Base-by-base conservation (phyloP, 1,140 invertebrate species). In the Piezodorus guildinii region DNA sequence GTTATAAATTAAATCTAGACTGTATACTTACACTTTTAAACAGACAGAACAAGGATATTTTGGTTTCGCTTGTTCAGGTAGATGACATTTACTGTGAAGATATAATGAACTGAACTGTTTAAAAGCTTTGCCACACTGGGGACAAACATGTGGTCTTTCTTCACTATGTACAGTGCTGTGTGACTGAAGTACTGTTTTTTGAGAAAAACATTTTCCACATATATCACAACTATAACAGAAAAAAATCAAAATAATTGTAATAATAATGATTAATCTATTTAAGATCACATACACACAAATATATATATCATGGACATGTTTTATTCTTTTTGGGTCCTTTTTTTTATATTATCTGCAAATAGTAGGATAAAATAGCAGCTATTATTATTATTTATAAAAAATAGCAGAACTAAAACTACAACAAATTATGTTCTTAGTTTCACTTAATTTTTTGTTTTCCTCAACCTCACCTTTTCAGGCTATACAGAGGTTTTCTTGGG, bases 41-140 rank as follows among this genome's bases (percentile, higher is more conserved):
- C 77, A 79, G 1, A 73, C 63, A 30, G 64, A 63, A 66, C 81
- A 83, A 10, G 79, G 67, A 63, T 75, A 70, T 62, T 68, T 70
- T 30, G 64, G 60, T 65, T 69, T 72, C 17, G 66, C 68, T 54
- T 72, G 58, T 43, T 70, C 62, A 27, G 72, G 71, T 54, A 74
- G 43, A 64, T 73, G 70, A 59, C 59, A 69, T 63, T 69, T 66
- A 27, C 66, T 67, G 62, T 74, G 74, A 5, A 69, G 63, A 45
- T 63, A 70, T 15, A 75, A 63, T 23, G 70, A 68, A 63, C 68
- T 71, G 49, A 69, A 69, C 43, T 72, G 70, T 64, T 69, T 68
- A 63, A 72, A 74, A 0, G 71, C 67, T 69, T 72, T 73, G 15
- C 69, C 70, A 63, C 73, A 74, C 19, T 69, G 63, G 17, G 64